These are phyloP conservation scores for Cydia strobilella DNA, from an alignment of 1,140 invertebrate genomes.

Conservation along the genomic window DNA sequence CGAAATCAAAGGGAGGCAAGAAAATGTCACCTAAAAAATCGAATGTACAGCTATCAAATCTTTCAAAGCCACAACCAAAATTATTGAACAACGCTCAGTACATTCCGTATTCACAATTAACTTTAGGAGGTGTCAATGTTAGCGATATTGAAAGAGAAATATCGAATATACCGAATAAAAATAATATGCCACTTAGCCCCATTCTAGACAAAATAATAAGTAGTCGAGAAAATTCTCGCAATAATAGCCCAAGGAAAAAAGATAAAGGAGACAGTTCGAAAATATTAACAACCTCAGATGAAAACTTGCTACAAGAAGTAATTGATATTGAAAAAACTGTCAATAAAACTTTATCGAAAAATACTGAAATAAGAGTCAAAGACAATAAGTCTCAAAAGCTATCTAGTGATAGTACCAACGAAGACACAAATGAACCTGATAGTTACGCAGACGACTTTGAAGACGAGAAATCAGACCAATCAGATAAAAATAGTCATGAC, in stretches of 20 bases:
- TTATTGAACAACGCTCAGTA: constrained; percentile 66
- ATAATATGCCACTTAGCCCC: constrained; percentile 59
- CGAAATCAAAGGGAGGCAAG: constrained; percentile 45
- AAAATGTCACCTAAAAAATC: constrained; percentile 39
- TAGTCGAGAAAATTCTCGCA: constrained; percentile 61
- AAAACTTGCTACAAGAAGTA: constrained; percentile 72
- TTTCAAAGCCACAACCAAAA: constrained; percentile 35
- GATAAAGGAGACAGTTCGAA: constrained; percentile 49
- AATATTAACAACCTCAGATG: constrained; percentile 66
- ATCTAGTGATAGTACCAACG: constrained; percentile 40
- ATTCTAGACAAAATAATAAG: constrained; percentile 67
- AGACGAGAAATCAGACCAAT: constrained; percentile 61
- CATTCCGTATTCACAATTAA: constrained; percentile 76
- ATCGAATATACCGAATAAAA: constrained; percentile 55
- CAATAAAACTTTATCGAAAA: constrained; percentile 51
- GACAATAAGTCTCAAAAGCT: constrained; percentile 29
- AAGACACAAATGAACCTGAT: constrained; percentile 44
- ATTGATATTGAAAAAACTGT: constrained; percentile 66
- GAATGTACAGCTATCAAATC: constrained; percentile 32
- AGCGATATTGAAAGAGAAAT: constrained; percentile 72
- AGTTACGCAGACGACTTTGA: constrained; percentile 77
- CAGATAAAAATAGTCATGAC: constrained; percentile 30
- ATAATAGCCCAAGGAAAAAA: constrained; percentile 49
- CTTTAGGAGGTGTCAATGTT: constrained; percentile 69
- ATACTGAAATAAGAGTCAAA: constrained; percentile 37